Evolutionary conservation across 2,888 invertebrate species (phyloP).

Genomic region (Ormyrus thymus): DNA sequence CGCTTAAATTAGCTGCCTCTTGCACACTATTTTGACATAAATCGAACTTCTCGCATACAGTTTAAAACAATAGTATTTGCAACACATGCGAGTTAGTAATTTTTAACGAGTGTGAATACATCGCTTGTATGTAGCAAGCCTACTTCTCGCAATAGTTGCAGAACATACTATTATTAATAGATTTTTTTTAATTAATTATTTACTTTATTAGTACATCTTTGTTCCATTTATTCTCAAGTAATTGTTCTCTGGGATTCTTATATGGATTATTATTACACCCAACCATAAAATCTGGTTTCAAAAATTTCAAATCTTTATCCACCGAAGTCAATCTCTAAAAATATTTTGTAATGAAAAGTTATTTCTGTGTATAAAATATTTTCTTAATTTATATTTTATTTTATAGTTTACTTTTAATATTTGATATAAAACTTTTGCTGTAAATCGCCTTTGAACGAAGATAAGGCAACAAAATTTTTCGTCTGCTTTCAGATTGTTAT

Average conservation of each 20-base stretch:
- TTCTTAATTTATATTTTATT: background rate
- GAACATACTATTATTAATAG: conserved; percentile 10
- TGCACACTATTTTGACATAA: too few relatives aligned
- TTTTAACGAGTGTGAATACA: too few relatives aligned
- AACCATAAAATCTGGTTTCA: conserved; percentile 84
- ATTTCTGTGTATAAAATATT: background rate
- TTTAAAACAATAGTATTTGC: too few relatives aligned
- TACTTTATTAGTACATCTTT: conserved; percentile 77
- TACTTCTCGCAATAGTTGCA: too few relatives aligned
- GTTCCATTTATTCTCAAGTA: conserved; percentile 78
- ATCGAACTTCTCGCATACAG: too few relatives aligned
- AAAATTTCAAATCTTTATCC: conserved; percentile 77
- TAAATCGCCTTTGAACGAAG: conserved; percentile 84
- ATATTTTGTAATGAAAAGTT: conserved; percentile 2
- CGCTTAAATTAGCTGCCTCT: too few relatives aligned
- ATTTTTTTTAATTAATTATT: conserved; percentile 8
- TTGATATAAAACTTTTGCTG: conserved; percentile 85
- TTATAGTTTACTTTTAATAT: conserved; percentile 77
- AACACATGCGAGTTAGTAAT: too few relatives aligned
- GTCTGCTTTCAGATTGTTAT: conserved; percentile 67
- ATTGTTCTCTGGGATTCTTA: conserved; percentile 77
- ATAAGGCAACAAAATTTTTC: conserved; percentile 82
- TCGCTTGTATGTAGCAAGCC: too few relatives aligned
- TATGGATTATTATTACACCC: conserved; percentile 80
- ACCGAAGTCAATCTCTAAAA: conserved; percentile 62